Base-by-base conservation (phyloP, 2,888 invertebrate genomes). In the Galerucella pusilla region DNA sequence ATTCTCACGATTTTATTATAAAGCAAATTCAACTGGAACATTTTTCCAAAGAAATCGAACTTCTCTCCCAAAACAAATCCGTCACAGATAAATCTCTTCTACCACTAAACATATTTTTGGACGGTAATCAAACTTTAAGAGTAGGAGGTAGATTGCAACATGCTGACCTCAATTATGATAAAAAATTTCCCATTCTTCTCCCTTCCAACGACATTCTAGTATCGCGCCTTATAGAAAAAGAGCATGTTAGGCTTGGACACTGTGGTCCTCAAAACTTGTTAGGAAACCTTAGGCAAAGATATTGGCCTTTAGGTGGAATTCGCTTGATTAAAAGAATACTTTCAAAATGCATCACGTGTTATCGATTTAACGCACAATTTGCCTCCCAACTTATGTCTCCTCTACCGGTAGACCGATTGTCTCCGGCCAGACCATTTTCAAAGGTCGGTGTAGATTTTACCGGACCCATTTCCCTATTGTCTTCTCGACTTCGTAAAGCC, bases 1-100 rank as follows among this genome's bases (percentile, higher is more conserved):
- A 11, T 59, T n/a, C 59, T 25, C 59, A 59, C 59, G 59, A 59
- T 59, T 59, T 59, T 59, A 59, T 59, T 59, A 25, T 59, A 1
- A 59, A 20, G 4, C 5, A 59, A 57, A 57, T 57, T 3, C 59
- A 59, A 12, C 4, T 20, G 11, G 59, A 59, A 59, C 25, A 59
- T 2, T 59, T 59, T 59, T 16, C 59, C 1, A 59, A 59, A 25
- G 25, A 59, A 59, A 25, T 59, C 11, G 59, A 20, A 10, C 59
- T 25, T 25, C n/a, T 59, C 25, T 25, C 59, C 7, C 4, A 59
- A 20, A 59, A 25, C 4, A 59, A 59, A 20, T 9, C 59, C 20
- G 11, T 59, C 0, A 25, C 10, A 9, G 7, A 59, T 7, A 59
- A 59, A 59, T 20, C 3, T 4, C 14, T 59, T 7, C 0, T 59